Conservation (phyloP, 2,888 invertebrate genomes). For the Gibbula magus region DNA sequence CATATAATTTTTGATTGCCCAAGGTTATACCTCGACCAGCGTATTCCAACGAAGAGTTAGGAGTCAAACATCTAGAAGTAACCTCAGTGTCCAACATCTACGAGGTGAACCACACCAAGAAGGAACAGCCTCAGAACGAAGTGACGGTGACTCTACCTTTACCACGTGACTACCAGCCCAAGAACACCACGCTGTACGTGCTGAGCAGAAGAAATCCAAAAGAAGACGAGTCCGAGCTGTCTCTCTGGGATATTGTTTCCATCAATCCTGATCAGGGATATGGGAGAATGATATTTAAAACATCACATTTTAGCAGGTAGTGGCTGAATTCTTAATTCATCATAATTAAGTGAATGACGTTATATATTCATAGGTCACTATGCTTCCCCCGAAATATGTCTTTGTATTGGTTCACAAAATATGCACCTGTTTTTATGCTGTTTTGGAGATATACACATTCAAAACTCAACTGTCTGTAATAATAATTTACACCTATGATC, state of each 20-base stretch:
- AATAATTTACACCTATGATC: no score
- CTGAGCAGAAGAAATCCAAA: background rate
- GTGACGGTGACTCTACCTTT: background rate
- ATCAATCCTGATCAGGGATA: background rate
- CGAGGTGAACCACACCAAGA: background rate
- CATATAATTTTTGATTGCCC: no score
- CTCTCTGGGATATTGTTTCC: background rate
- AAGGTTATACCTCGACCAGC: background rate
- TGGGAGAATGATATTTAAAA: background rate
- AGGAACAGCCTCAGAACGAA: slow-evolving; percentile 3
- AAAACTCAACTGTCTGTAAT: no score
- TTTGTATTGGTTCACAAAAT: no score
- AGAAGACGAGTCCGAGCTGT: background rate
- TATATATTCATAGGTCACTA: no score
- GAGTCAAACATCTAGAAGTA: background rate
- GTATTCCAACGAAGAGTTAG: background rate
- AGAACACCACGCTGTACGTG: background rate
- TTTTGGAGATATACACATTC: no score
- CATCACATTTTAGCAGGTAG: background rate
- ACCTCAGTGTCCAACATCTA: background rate
- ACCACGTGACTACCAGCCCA: background rate
- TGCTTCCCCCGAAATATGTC: no score
- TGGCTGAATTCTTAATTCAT: no score
- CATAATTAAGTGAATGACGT: no score
- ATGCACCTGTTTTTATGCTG: no score